A percentile compares a stretch with the other conserved stretches of the same genome.
Conservation (phyloP, 1,140 invertebrate species). For the Trachymyrmex septentrionalis region DNA sequence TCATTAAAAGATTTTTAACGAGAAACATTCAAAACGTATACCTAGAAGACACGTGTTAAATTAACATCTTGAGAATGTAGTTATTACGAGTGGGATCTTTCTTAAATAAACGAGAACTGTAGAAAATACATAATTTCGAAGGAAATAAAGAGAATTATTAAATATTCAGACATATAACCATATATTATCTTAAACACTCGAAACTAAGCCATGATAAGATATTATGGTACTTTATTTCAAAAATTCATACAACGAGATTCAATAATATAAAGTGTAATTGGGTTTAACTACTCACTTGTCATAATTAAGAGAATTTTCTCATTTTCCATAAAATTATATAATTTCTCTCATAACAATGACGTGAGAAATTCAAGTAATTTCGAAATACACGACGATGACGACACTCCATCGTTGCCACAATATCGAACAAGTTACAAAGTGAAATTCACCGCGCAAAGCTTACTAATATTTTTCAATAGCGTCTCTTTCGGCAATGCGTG, state of each 20-base stretch:
- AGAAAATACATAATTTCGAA: neutral
- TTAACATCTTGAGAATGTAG: slow-evolving; percentile 9
- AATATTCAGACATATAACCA: neutral
- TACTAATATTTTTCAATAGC: slow-evolving; percentile 48
- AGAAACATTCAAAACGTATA: neutral
- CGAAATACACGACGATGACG: neutral
- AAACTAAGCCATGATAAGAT: neutral
- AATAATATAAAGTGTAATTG: neutral
- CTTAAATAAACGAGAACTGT: neutral
- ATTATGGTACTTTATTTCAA: neutral
- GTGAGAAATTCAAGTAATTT: slow-evolving; percentile 1
- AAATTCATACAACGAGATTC: neutral
- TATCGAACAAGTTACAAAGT: slow-evolving; percentile 18
- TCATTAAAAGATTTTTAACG: neutral
- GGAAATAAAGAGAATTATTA: slow-evolving; percentile 4
- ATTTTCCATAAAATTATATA: neutral
- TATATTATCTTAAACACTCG: neutral
- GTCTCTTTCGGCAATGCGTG: slow-evolving; percentile 37
- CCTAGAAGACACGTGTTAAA: slow-evolving; percentile 4
- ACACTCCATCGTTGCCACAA: slow-evolving; percentile 1
- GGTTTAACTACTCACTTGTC: neutral
- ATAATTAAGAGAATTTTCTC: slow-evolving; percentile 9
- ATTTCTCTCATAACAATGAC: neutral
- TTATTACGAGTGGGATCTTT: neutral
- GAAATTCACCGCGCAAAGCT: slow-evolving; percentile 24